Conservation (phyloP, 2,888 invertebrate genomes). For the Cheilosia variabilis region DNA sequence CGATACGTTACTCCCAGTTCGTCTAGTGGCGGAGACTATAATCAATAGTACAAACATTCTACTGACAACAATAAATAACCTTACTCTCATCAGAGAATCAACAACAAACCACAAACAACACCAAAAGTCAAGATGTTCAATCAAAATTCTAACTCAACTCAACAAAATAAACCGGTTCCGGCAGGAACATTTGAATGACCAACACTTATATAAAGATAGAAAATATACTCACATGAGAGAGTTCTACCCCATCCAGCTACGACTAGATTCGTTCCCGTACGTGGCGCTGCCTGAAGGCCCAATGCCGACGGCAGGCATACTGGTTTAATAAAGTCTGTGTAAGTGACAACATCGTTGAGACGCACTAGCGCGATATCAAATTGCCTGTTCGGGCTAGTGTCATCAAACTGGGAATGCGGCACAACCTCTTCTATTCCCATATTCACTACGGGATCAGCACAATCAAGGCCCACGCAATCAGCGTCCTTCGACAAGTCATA, state of each 20-base stretch:
- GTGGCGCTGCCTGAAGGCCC: constrained; percentile 78
- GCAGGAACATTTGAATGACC: too few relatives aligned
- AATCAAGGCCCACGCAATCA: constrained; percentile 84
- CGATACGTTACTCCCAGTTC: too few relatives aligned
- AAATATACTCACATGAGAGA: constrained; percentile 80
- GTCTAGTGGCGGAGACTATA: too few relatives aligned
- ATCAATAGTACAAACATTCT: too few relatives aligned
- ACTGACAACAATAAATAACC: too few relatives aligned
- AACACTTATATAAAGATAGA: not conserved
- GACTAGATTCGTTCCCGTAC: constrained; percentile 82
- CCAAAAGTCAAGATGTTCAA: too few relatives aligned
- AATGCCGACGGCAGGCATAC: constrained; percentile 85
- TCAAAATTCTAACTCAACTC: too few relatives aligned
- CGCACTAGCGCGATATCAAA: constrained; percentile 90
- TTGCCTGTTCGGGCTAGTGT: constrained; percentile 85
- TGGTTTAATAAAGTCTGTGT: constrained; percentile 85
- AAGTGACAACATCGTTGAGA: constrained; percentile 85
- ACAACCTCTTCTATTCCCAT: constrained; percentile 87
- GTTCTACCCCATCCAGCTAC: constrained; percentile 88
- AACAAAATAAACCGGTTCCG: too few relatives aligned
- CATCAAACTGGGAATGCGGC: constrained; percentile 87
- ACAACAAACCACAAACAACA: too few relatives aligned
- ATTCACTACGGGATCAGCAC: constrained; percentile 86
- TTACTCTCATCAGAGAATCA: too few relatives aligned
- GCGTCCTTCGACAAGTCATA: constrained; percentile 79